Conservation (phyloP, 2,113 vertebrate species). For the Mustela nigripes region DNA sequence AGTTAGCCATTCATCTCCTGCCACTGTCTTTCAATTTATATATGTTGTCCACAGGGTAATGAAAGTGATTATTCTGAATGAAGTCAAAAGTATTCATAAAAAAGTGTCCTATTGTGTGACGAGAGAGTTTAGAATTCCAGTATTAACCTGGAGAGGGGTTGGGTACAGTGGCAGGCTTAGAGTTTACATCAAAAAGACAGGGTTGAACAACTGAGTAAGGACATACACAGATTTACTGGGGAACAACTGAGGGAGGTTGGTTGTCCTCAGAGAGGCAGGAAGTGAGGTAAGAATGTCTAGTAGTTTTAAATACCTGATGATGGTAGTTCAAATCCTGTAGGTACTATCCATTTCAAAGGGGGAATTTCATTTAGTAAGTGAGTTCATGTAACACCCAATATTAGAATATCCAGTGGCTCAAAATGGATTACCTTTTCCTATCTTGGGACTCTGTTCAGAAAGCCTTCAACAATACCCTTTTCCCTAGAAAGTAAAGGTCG, state of each 20-base stretch:
- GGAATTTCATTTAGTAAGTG: conserved; percentile 20
- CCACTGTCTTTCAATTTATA: conserved; percentile 42
- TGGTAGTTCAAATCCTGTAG: background rate
- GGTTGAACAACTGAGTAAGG: background rate
- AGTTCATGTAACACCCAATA: background rate
- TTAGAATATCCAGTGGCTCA: background rate
- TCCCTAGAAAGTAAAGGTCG: background rate
- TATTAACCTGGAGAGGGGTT: background rate
- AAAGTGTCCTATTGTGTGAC: background rate
- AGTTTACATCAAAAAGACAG: background rate
- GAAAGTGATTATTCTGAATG: conserved; percentile 53
- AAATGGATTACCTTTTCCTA: conserved; percentile 26
- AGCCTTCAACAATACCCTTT: background rate
- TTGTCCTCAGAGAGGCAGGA: background rate
- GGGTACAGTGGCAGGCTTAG: background rate
- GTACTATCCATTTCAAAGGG: background rate
- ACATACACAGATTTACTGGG: background rate
- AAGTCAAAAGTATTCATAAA: conserved; percentile 22
- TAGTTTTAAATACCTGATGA: background rate
- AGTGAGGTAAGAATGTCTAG: background rate
- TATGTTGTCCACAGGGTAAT: conserved; percentile 17
- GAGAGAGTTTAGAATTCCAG: background rate
- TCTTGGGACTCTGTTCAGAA: background rate
- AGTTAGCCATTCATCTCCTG: conserved; percentile 70
- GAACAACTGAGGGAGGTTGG: background rate